These are phyloP conservation scores for Drosophila watanabei DNA, from an alignment of 1,140 invertebrate species.

Conservation along the genomic window DNA sequence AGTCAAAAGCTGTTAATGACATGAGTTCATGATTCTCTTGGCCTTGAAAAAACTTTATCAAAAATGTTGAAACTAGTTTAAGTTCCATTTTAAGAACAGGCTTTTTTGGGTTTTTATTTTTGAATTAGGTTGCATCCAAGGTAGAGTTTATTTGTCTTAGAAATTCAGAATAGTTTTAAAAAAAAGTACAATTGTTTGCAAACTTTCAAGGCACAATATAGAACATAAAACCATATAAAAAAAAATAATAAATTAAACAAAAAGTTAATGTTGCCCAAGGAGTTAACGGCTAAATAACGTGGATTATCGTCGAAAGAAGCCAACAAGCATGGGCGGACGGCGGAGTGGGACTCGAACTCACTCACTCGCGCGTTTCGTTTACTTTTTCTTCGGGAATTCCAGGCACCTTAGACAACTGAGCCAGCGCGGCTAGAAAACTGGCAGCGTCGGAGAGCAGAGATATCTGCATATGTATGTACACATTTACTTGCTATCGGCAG, in stretches of 20 bases:
- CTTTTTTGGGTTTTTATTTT: neutral
- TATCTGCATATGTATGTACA: neutral
- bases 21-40: neutral
- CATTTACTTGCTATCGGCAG: neutral
- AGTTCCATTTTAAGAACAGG: neutral
- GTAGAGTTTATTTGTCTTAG: too few relatives aligned
- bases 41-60: neutral
- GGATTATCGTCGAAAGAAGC: slow-evolving; percentile 70
- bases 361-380: slow-evolving; percentile 17
- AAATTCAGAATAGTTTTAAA: neutral
- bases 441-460: neutral
- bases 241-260: slow-evolving; percentile 4
- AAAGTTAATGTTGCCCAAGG: slow-evolving; percentile 71
- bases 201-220: neutral
- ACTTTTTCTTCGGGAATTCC: slow-evolving; percentile 19
- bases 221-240: neutral
- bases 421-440: slow-evolving; percentile 37
- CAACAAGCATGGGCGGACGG: slow-evolving; percentile 71
- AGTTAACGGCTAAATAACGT: slow-evolving; percentile 80
- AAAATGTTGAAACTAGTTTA: slow-evolving; percentile 4
- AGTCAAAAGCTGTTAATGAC: slow-evolving; percentile 1
- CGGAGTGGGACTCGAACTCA: slow-evolving; percentile 44
- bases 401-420: slow-evolving; percentile 43
- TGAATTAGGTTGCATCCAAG: neutral
- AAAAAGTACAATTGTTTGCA: neutral